Base-by-base conservation (phyloP, 2,888 invertebrate genomes). In the Drosophila macrospina region DNA sequence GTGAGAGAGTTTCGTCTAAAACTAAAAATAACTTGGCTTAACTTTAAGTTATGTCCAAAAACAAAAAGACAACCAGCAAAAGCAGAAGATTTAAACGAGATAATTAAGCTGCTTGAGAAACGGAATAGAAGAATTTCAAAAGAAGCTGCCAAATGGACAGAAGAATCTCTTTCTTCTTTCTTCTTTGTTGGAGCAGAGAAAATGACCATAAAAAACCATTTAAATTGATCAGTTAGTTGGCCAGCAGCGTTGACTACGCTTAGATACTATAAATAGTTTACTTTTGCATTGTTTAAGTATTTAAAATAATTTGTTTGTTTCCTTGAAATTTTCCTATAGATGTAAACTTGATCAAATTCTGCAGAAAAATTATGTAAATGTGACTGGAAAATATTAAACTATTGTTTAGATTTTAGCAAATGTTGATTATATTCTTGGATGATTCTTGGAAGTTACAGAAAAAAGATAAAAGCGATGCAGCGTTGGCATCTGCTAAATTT, bases 1-100 rank as follows among this genome's bases (percentile, higher is more conserved):
- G 88, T 88, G 88, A 88, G 83, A 83, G 86, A 85, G 69, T 85
- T 81, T 45, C 61, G 30, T 16, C 45, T 56, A 24, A 36, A 36
- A 15, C 30, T 6, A 2, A 36, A 36, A 36, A 13, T 16, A 36
- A 32, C 60, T 28, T 8, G 3, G 28, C 20, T 44, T 42, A 54
- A 54, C 44, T 45, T 47, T 32, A 47, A 52, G 28, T 47, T 48
- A 39, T 42, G 20, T 56, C 44, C 10, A 8, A 61, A 57, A 45
- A 20, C 8, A 34, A 56, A 56, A 13, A 34, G 5, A 30, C 44
- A 28, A 28, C 28, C 7, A 28, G n/a, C n/a, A 28, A 10, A 51
- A 45, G 28, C 6, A 6, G 4, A 39, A 50, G 37, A 37, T 44
- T 66, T 41, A 51, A 42, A 59, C 20, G 44, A 62, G 74, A 45